Percentiles rank a stretch among this genome's conserved stretches.
These are phyloP conservation scores for Pelobates fuscus DNA, from an alignment of 2,113 vertebrate species.

Conservation along the genomic window DNA sequence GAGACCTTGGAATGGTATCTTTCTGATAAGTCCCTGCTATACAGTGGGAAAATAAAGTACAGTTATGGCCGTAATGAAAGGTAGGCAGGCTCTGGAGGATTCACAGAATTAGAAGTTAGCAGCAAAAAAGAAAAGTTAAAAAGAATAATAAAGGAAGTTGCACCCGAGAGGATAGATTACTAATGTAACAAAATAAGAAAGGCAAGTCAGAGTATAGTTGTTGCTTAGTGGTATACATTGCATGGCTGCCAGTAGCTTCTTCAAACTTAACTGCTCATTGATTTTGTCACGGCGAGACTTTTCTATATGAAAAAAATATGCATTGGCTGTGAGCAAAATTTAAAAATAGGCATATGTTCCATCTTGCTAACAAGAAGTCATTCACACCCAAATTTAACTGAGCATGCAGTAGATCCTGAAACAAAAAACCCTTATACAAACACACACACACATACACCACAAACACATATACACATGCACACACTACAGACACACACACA, in stretches of 20 bases:
- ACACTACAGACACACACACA: too few species aligned
- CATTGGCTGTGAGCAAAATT: too few species aligned
- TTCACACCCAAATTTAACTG: too few species aligned
- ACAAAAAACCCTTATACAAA: too few species aligned
- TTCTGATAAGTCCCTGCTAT: slow-evolving; percentile 7
- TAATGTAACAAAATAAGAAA: neutral
- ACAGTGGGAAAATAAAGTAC: slow-evolving; percentile 21
- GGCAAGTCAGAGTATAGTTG: neutral
- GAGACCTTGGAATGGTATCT: slow-evolving; percentile 19
- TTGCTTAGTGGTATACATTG: neutral
- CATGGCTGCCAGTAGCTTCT: neutral
- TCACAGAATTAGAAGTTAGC: neutral
- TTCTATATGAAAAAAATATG: neutral
- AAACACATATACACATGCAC: too few species aligned
- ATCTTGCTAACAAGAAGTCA: too few species aligned
- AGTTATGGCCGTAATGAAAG: slow-evolving; percentile 16
- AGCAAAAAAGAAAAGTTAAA: slow-evolving; percentile 3
- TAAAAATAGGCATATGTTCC: too few species aligned
- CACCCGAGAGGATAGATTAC: neutral
- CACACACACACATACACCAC: too few species aligned
- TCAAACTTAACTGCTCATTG: neutral
- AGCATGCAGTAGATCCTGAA: too few species aligned
- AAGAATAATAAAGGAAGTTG: slow-evolving; percentile 7
- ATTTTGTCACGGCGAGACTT: neutral
- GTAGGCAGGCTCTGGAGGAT: neutral